Percentiles rank a stretch among this genome's conserved stretches.
These are phyloP conservation scores for Magallana gigas DNA, from an alignment of 1,140 invertebrate genomes.

Conservation along the genomic window DNA sequence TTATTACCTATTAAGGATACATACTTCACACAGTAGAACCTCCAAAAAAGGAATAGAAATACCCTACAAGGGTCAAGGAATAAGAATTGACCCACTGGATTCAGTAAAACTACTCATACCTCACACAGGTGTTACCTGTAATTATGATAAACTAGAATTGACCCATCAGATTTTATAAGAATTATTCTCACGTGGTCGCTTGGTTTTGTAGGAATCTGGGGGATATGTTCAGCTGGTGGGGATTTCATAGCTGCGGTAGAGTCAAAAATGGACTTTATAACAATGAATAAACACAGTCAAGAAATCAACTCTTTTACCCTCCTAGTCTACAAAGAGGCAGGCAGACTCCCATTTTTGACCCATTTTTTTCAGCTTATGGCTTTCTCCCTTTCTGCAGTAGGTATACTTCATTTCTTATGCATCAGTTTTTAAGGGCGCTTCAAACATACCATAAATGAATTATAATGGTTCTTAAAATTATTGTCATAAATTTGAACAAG, in stretches of 20 bases:
- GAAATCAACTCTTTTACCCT: neutral
- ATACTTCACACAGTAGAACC: no score
- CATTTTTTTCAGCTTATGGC: neutral
- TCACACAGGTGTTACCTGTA: no score
- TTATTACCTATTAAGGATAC: no score
- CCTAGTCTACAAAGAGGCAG: neutral
- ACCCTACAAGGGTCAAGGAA: no score
- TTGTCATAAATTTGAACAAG: neutral
- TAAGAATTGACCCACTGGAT: no score
- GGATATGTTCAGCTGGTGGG: neutral
- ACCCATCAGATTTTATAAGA: no score
- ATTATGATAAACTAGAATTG: no score
- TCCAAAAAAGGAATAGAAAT: no score
- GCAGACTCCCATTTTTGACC: neutral
- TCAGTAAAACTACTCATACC: no score
- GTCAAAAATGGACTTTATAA: neutral
- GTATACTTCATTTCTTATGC: neutral
- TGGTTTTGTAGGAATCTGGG: neutral
- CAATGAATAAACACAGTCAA: neutral
- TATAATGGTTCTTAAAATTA: neutral
- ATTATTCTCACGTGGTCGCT: no score
- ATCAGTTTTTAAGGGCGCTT: neutral
- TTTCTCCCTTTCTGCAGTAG: neutral
- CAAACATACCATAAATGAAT: neutral
- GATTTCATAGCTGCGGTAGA: neutral